Evolutionary conservation across 2,888 invertebrate genomes (phyloP), one percentile per base, ranked within the genome.

Genomic region (Drosophila formosana): DNA sequence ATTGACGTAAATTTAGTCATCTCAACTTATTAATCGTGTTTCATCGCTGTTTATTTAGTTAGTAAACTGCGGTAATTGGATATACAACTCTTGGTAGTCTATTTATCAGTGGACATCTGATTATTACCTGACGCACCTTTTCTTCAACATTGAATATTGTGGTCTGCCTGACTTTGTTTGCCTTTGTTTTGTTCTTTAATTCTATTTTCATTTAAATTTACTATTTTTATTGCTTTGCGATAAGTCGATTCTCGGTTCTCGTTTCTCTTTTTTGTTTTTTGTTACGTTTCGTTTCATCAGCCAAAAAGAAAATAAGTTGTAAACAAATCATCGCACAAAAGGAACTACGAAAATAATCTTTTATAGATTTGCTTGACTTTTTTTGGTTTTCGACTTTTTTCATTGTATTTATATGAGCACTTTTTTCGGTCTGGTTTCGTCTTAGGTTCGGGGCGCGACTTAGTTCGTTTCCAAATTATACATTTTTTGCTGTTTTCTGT

Each of bases 301-400:
- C 83, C 82, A 82, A 85, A 88, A 82, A 60, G 75, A 80, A 88
- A 83, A 88, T 85, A 86, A 82, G 73, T 72, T 88, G 89, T 88
- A 88, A 89, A 88, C 88, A 89, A 88, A 88, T 88, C 78, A 89
- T 75, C 68, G 78, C 78, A 72, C 88, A 89, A 88, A 89, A 86
- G 84, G 78, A 89, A 88, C 89, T 88, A 86, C 75, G 75, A 89
- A 88, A 86, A 89, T 88, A 89, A 83, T 88, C 89, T 87, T 75
- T 82, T 69, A 68, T 81, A 81, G 86, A 81, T 81, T 88, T 79
- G 78, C 72, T 56, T 52, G 37, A 56, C 57, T 67, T 75, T 66
- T 64, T 72, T 55, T 55, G 46, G 60, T 39, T 51, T 58, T 43
- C 43, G 34, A 34, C 11, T 34, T 43, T 75, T 26, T 18, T 37